These are phyloP conservation scores for Colletes collaris DNA, from an alignment of 2,888 invertebrate species.

Conservation along the genomic window DNA sequence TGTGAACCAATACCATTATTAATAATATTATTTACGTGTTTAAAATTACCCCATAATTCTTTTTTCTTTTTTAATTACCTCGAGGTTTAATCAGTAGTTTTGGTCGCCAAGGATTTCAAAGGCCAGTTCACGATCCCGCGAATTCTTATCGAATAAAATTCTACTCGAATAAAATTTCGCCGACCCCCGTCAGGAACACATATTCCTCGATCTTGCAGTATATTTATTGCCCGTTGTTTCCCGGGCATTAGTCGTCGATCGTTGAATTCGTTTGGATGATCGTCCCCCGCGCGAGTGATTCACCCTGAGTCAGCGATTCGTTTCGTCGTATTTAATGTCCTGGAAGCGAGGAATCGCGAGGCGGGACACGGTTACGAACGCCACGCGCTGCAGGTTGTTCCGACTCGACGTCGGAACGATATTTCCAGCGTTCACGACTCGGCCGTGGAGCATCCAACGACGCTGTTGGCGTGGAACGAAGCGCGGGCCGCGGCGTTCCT, in stretches of 20 bases:
- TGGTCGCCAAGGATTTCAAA: too few species aligned
- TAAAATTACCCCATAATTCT: too few species aligned
- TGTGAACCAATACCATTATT: too few species aligned
- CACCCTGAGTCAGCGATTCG: conserved; percentile 47
- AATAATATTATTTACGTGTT: too few species aligned
- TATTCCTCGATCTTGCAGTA: background rate
- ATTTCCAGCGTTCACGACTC: background rate
- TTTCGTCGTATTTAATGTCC: conserved; percentile 48
- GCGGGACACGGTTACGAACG: conserved; percentile 4
- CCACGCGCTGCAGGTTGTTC: conserved; percentile 28
- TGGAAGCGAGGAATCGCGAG: conserved; percentile 32
- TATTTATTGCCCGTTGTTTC: background rate
- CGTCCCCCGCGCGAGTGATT: conserved; percentile 26
- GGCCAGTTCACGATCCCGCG: too few species aligned
- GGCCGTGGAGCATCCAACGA: background rate
- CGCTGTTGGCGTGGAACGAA: background rate
- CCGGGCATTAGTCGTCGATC: background rate
- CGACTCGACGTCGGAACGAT: background rate
- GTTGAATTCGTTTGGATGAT: conserved; percentile 19
- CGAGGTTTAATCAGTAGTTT: too few species aligned
- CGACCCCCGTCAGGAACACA: too few species aligned
- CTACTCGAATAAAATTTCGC: too few species aligned
- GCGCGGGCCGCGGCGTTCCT: background rate
- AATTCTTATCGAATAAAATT: too few species aligned
- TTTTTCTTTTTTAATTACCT: too few species aligned